Base-by-base conservation (phyloP, 2,113 vertebrate genomes). In the Cyanistes caeruleus region DNA sequence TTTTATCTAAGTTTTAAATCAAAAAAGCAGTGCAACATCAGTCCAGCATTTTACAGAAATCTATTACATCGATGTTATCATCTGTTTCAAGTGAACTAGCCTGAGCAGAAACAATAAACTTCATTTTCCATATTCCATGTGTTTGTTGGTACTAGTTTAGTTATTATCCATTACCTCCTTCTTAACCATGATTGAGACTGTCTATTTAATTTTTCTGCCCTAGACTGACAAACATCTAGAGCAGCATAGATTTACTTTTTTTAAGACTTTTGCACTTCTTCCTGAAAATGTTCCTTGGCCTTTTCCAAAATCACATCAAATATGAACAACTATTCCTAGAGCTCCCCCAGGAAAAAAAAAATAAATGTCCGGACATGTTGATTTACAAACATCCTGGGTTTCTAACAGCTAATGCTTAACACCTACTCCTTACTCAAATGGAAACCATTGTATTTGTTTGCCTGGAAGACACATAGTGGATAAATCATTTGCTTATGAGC, bases 61-160 rank as follows among this genome's bases (percentile, higher is more conserved):
- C 20, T 49, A 5, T 41, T 60, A 24, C 8, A 67, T 55, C 0
- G 0, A 25, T 83, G 7, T 0, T 64, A 10, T 31, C 69, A 44
- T 44, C 10, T 62, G 10, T 89, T 49, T 46, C 52, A 90, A 65
- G 35, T 49, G 17, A 86, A 64, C 16, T 49, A 80, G 8, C 7
- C 4, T 63, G 73, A 85, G 16, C 19, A 76, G 10, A 44, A 92
- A 48, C 2, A 77, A 31, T 5, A 37, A 39, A 7, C 4, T 83
- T 89, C 68, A 46, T 79, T 93, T 73, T 79, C 18, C 35, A 28
- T 69, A 44, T 64, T 53, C 33, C 12, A 48, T 28, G 12, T 19
- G 8, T 68, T 74, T 41, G 7, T 44, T 65, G 10, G 8, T 39
- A 89, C 15, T 20, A 55, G 15, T 82, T 86, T 49, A 84, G 21